Conservation (phyloP, 2,797 vertebrate genomes). For the Acropternis orthonyx region DNA sequence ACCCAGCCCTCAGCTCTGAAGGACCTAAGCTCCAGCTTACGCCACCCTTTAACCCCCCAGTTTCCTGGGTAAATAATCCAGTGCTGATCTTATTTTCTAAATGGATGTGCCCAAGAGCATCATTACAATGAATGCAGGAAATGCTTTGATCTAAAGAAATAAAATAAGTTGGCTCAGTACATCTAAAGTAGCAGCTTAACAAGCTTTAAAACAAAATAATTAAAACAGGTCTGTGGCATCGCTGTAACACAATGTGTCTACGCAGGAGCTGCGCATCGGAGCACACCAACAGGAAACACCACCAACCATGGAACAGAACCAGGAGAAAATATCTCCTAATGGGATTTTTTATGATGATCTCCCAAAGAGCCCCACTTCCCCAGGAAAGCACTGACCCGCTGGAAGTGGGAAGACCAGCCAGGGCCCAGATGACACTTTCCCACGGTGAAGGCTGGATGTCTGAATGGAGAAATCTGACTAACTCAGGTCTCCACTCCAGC, state of each 20-base stretch:
- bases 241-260: not conserved
- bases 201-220: constrained; percentile 45
- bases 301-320: not conserved
- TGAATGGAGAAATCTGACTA: rapidly evolving
- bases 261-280: rapidly evolving
- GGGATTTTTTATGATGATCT: not conserved
- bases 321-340: not conserved
- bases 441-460: rapidly evolving
- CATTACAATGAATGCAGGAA: not conserved
- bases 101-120: not conserved
- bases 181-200: constrained; percentile 18
- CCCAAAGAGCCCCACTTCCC: not conserved
- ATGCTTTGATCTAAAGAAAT: not conserved
- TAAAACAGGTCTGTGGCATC: not conserved
- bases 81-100: not conserved
- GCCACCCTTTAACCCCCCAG: rapidly evolving
- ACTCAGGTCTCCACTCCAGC: rapidly evolving
- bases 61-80: not conserved
- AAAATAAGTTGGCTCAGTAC: not conserved
- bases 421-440: not conserved
- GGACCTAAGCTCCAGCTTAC: not conserved
- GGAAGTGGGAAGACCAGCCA: rapidly evolving
- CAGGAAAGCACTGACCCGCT: rapidly evolving
- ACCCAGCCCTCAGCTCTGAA: not conserved
- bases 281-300: rapidly evolving